Evolutionary conservation across 1,140 invertebrate species (phyloP), one percentile per base, ranked within the genome.

Genomic region (Cecropterus lyciades): DNA sequence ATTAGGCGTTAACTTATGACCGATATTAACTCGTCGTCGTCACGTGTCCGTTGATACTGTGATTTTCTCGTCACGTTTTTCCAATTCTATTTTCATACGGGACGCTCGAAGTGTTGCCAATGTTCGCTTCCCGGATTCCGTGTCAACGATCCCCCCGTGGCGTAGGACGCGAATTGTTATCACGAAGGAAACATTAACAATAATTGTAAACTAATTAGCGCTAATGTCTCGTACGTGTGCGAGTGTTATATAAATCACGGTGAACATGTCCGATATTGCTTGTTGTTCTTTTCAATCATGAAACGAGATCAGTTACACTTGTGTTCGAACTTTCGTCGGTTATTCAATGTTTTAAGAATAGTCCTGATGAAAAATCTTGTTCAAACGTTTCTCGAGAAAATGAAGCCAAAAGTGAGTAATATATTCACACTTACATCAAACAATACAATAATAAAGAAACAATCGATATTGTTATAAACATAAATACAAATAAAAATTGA

Each of bases 361-460:
- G n/a, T 17, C 10, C 14, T 46, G n/a, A 9, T 30, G 13, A 46
- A 46, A 15, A 59, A 48, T 33, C 33, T 30, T 10, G 42, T 57
- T 45, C 45, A 10, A 3, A 14, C 1, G 10, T 0, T 30, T 0
- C 45, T 14, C 20, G 48, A 59, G 56, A 37, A 46, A 14, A 48
- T 59, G n/a, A 48, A 59, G 13, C 43, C 43, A 33, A 59, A 59
- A 59, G 56, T 59, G 15, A 59, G 56, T 48, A 48, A 27, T 46
- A 27, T 30, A 4, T 8, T 3, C 9, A n/a, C 6, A 1, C 6
- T 33, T 33, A 33, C 6, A 1, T 33, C 7, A 8, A 33, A 33
- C 0, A 33, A 33, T 33, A 8, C 30, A 8, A 9, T 10, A 33
- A 33, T 9, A 4, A 33, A 33, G 30, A 6, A 33, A 33, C 9